phyloP scores from a whole-genome alignment of 2,888 invertebrate species.

The Andrena marginata region DNA sequence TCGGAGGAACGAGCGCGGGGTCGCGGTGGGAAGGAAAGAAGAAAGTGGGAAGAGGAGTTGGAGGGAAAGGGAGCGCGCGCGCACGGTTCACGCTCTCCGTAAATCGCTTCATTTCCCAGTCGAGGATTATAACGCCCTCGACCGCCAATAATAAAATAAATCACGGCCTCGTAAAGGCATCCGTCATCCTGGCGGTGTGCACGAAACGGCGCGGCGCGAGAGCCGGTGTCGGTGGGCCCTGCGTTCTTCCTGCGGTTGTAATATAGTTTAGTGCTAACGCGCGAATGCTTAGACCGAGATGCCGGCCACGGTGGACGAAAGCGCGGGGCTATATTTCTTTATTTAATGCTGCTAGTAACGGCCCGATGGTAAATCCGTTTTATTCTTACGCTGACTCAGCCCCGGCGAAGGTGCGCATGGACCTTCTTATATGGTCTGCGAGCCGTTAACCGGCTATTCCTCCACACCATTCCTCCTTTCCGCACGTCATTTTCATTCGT shows the following conservation, averaged over 20 bases:
- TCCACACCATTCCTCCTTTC: constrained; percentile 44
- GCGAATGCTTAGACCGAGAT: constrained; percentile 78
- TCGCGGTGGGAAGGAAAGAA: not conserved
- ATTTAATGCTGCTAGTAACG: constrained; percentile 82
- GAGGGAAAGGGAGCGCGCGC: constrained; percentile 1
- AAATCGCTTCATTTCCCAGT: constrained; percentile 79
- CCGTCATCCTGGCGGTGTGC: constrained; percentile 74
- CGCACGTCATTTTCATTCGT: constrained; percentile 37
- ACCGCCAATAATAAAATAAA: constrained; percentile 81
- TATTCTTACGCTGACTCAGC: constrained; percentile 82
- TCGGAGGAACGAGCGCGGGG: not conserved
- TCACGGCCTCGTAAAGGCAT: constrained; percentile 82
- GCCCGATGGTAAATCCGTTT: constrained; percentile 81
- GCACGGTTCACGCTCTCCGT: constrained; percentile 55
- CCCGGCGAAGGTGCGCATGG: constrained; percentile 55
- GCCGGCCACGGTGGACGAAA: constrained; percentile 74
- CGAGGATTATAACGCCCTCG: constrained; percentile 74
- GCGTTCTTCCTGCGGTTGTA: constrained; percentile 78
- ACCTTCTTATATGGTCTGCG: constrained; percentile 50
- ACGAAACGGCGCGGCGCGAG: constrained; percentile 48
- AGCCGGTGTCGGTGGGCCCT: constrained; percentile 46
- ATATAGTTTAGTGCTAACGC: constrained; percentile 81
- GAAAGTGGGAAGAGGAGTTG: not conserved
- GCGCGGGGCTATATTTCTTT: constrained; percentile 82
- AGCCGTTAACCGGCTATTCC: constrained; percentile 49